Conservation (phyloP, 2,888 invertebrate genomes). For the Agriopis marginaria region DNA sequence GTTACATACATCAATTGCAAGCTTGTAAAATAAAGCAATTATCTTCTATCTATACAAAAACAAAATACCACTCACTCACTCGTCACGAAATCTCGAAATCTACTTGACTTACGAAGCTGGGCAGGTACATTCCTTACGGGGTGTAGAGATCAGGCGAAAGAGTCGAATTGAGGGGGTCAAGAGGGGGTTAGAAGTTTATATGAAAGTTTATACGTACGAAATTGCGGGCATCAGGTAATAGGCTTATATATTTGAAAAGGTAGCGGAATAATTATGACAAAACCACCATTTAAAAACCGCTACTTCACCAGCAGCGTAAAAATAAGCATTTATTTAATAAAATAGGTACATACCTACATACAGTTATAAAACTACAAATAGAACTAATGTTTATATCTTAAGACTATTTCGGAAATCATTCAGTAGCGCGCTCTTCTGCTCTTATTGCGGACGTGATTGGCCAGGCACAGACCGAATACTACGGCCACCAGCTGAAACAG, state of each 20-base stretch:
- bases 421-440: conserved; percentile 85
- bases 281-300: conserved; percentile 8
- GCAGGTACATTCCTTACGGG: too few species aligned
- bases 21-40: too few species aligned
- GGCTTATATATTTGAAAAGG: background rate
- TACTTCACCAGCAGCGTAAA: conserved; percentile 8
- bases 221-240: too few species aligned
- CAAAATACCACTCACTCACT: too few species aligned
- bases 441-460: conserved; percentile 93
- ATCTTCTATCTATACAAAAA: too few species aligned
- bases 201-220: too few species aligned
- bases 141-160: too few species aligned
- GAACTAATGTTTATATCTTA: conserved; percentile 7
- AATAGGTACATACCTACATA: background rate
- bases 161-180: too few species aligned
- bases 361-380: conserved; percentile 1
- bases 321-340: conserved; percentile 4
- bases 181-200: too few species aligned
- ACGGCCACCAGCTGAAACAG: conserved; percentile 89
- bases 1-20: too few species aligned
- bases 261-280: background rate
- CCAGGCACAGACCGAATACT: conserved; percentile 94
- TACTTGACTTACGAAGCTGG: too few species aligned
- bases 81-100: too few species aligned
- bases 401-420: conserved; percentile 31